phyloP scores from a whole-genome alignment of 2,113 vertebrate genomes.

The Callithrix jacchus region DNA sequence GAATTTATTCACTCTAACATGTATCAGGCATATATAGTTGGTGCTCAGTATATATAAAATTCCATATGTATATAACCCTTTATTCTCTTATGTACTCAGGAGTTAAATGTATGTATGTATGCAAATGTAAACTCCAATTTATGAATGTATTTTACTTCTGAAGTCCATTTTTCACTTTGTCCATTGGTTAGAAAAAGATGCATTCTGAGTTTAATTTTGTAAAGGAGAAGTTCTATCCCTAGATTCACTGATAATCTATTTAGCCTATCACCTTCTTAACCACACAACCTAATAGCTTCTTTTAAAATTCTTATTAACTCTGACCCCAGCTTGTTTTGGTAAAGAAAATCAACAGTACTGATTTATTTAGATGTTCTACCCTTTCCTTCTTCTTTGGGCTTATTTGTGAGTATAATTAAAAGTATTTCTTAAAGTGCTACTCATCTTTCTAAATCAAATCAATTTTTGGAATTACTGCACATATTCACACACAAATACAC shows the following conservation, averaged over 20 bases:
- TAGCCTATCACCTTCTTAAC: neutral
- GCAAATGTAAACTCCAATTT: neutral
- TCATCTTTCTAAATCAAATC: neutral
- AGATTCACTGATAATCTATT: neutral
- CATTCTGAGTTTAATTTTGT: neutral
- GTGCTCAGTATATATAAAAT: neutral
- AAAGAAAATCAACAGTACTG: neutral
- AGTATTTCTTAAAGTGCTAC: slow-evolving; percentile 24
- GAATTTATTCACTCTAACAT: neutral
- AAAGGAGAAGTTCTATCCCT: neutral
- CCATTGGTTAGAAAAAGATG: neutral
- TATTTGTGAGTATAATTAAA: neutral
- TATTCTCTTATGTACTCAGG: neutral
- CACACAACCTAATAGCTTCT: neutral
- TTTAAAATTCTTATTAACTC: neutral
- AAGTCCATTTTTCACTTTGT: slow-evolving; percentile 10
- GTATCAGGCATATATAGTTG: neutral
- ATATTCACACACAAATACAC: neutral
- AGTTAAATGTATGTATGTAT: neutral
- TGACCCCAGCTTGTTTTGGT: neutral
- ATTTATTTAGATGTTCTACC: neutral
- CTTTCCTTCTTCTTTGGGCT: neutral
- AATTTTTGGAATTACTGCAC: neutral
- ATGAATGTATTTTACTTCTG: neutral
- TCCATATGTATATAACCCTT: neutral